These are phyloP conservation scores for Eublepharis macularius DNA, from an alignment of 2,113 vertebrate genomes.

Conservation along the genomic window DNA sequence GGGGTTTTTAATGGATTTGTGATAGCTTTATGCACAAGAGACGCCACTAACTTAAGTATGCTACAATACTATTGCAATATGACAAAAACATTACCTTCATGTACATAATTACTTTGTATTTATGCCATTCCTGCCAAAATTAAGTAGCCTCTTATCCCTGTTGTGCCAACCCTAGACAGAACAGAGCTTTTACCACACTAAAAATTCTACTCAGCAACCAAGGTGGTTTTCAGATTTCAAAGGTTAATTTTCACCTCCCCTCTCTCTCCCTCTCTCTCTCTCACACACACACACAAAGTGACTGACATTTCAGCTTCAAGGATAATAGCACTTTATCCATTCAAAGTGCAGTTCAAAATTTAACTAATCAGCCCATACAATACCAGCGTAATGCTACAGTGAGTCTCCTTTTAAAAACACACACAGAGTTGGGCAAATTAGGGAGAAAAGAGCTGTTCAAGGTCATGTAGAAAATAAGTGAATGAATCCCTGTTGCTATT, in stretches of 20 bases:
- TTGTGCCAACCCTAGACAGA: background rate
- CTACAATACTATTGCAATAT: background rate
- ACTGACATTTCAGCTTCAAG: conserved; percentile 4
- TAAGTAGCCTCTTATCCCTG: background rate
- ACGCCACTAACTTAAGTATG: background rate
- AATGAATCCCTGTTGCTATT: background rate
- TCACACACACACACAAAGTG: background rate
- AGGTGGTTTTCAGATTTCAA: conserved; percentile 31
- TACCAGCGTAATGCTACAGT: conserved; percentile 15
- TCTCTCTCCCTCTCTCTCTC: background rate
- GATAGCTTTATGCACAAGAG: background rate
- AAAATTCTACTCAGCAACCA: background rate
- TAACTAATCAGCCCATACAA: conserved; percentile 5
- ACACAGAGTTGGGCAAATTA: conserved; percentile 4
- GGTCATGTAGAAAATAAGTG: background rate
- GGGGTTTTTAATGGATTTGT: background rate
- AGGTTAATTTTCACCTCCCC: conserved; percentile 11
- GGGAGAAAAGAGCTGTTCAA: background rate
- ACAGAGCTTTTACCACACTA: background rate
- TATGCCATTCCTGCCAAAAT: conserved; percentile 3
- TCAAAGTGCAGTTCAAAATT: conserved; percentile 16
- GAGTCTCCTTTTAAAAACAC: conserved; percentile 18
- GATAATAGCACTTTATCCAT: conserved; percentile 20
- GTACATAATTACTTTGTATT: background rate
- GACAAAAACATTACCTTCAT: background rate